Evolutionary conservation across 1,140 invertebrate species (phyloP).

Genomic region (Uloborus diversus): DNA sequence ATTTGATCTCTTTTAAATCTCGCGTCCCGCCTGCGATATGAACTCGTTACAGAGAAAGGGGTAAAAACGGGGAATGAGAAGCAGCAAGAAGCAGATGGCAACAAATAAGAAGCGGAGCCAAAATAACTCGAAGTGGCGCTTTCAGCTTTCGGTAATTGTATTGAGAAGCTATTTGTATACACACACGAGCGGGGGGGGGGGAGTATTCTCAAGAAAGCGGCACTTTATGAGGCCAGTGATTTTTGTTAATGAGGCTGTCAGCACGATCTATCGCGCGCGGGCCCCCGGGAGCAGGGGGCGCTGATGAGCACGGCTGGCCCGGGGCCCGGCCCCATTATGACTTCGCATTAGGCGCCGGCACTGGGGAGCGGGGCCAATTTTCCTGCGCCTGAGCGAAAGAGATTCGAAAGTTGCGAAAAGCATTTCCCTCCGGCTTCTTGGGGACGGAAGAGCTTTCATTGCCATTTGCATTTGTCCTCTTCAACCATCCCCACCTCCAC

Average conservation of each 20-base stretch:
- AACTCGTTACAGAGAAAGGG: constrained; percentile 38
- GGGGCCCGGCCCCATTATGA: constrained; percentile 47
- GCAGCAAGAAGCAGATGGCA: constrained; percentile 4
- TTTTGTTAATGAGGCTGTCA: constrained; percentile 57
- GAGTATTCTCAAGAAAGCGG: constrained; percentile 41
- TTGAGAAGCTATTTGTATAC: constrained; percentile 54
- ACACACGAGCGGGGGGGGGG: constrained; percentile 32
- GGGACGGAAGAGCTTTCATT: constrained; percentile 48
- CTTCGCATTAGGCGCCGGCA: constrained; percentile 54
- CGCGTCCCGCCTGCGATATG: constrained; percentile 8
- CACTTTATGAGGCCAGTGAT: constrained; percentile 54
- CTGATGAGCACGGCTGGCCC: constrained; percentile 40
- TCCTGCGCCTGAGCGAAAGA: constrained; percentile 40
- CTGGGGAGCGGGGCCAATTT: constrained; percentile 53
- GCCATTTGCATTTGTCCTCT: constrained; percentile 53
- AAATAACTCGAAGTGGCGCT: constrained; percentile 29
- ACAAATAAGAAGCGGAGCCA: background rate
- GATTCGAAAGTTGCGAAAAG: constrained; percentile 48
- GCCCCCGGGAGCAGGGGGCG: constrained; percentile 29
- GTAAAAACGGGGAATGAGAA: constrained; percentile 37
- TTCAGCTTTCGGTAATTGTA: constrained; percentile 53
- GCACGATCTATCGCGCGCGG: constrained; percentile 38
- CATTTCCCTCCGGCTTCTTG: constrained; percentile 38
- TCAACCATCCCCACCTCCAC: constrained; percentile 38
- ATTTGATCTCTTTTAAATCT: constrained; percentile 57